Conservation (phyloP, 35 echinoderm and acorn worm genomes). For the Ptychodera flava region DNA sequence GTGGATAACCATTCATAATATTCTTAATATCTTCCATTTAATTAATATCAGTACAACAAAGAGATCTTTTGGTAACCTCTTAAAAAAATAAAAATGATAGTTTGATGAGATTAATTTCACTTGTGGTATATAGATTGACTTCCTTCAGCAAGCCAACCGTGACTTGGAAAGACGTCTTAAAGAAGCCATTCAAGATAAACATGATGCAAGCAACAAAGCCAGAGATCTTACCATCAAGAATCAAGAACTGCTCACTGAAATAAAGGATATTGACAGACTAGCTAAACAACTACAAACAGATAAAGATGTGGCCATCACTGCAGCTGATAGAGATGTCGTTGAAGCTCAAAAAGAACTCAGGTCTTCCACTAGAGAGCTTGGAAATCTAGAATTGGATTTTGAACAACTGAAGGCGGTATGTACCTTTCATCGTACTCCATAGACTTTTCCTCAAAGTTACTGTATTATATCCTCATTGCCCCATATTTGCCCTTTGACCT, state of each 20-base stretch:
- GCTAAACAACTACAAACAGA: conserved; percentile 83
- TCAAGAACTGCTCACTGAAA: conserved; percentile 60
- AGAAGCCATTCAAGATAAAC: conserved; percentile 28
- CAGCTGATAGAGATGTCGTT: conserved; percentile 62
- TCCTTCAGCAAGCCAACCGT: conserved; percentile 79
- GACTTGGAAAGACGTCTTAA: conserved; percentile 63
- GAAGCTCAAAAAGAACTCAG: conserved; percentile 76
- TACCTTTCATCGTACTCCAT: too few species aligned
- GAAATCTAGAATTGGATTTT: conserved; percentile 48
- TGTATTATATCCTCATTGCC: too few species aligned
- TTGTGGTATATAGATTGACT: conserved; percentile 88
- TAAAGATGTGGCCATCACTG: conserved; percentile 54
- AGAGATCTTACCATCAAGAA: conserved; percentile 61
- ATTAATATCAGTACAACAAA: too few species aligned
- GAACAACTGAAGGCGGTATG: conserved; percentile 85
- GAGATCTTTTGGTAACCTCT: too few species aligned
- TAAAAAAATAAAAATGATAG: too few species aligned
- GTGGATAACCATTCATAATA: neutral
- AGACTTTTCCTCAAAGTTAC: too few species aligned
- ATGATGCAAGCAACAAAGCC: conserved; percentile 45
- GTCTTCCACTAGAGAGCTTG: conserved; percentile 55
- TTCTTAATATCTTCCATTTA: too few species aligned
- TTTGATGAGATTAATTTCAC: too few species aligned
- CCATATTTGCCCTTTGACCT: neutral
- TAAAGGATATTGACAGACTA: conserved; percentile 72